phyloP scores from a whole-genome alignment of 2,797 vertebrate genomes.

The Muscicapa comitata region DNA sequence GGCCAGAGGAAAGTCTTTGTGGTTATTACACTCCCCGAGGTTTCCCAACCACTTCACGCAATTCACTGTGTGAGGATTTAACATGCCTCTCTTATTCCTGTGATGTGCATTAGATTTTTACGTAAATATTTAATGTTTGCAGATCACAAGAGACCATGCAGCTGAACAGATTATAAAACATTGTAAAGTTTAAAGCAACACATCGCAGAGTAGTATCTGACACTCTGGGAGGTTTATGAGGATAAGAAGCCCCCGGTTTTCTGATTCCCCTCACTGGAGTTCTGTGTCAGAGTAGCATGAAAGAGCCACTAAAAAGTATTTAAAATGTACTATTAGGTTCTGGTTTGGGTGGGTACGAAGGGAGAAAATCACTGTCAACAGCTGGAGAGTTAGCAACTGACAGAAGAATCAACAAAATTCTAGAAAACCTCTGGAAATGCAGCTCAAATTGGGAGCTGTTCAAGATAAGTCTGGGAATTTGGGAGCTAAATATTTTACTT shows the following conservation, averaged over 20 bases:
- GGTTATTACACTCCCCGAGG: not conserved
- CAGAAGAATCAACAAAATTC: not conserved
- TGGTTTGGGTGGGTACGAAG: not conserved
- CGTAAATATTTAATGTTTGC: constrained; percentile 1
- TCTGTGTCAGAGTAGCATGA: not conserved
- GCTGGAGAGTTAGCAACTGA: not conserved
- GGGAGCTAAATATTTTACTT: not conserved
- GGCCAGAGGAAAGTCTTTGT: not conserved
- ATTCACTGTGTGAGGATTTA: not conserved
- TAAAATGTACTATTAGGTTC: not conserved
- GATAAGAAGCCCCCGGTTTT: not conserved
- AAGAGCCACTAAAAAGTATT: not conserved
- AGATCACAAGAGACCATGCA: not conserved
- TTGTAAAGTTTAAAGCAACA: not conserved
- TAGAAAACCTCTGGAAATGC: not conserved
- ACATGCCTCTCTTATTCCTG: not conserved
- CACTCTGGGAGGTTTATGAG: not conserved
- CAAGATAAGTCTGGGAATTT: not conserved
- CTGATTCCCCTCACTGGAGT: not conserved
- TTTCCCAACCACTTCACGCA: not conserved
- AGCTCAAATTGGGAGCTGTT: not conserved
- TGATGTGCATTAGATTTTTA: not conserved
- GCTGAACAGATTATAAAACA: constrained; percentile 15
- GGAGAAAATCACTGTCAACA: not conserved
- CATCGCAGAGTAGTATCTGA: not conserved